These are phyloP conservation scores for Mastigias papua DNA, from an alignment of 30 jellyfish, hydroid and myxozoan species.

Conservation along the genomic window DNA sequence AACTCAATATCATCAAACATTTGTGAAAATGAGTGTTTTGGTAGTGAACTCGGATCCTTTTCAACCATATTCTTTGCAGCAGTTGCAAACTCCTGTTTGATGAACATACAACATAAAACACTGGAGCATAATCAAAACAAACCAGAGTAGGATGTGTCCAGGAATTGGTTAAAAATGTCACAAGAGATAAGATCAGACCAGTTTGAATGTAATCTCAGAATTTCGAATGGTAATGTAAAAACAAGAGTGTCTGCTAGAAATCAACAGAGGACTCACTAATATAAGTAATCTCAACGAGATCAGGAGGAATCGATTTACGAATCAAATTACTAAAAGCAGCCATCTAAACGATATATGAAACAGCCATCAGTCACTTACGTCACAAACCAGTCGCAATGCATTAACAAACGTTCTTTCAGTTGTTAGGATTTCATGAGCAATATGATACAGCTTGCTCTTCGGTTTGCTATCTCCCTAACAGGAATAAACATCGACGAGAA, in stretches of 20 bases:
- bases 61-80: constrained; percentile 69
- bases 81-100: constrained; percentile 82
- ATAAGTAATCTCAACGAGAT: no score
- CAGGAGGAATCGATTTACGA: no score
- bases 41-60: constrained; percentile 76
- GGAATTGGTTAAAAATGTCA: no score
- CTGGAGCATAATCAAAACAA: not conserved
- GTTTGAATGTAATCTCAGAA: no score
- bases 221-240: no score
- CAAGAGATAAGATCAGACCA: no score
- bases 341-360: not conserved
- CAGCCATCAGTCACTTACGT: constrained; percentile 83
- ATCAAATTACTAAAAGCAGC: no score
- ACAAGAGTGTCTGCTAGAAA: no score
- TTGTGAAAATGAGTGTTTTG: constrained; percentile 74
- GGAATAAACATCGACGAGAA: not conserved
- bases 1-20: constrained; percentile 87
- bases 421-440: constrained; percentile 91
- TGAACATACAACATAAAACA: not conserved
- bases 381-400: constrained; percentile 89
- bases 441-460: constrained; percentile 68
- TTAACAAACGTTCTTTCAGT: constrained; percentile 91
- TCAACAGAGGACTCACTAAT: no score
- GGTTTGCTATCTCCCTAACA: constrained; percentile 40
- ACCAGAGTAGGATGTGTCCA: no score